phyloP scores from a whole-genome alignment of 2,113 vertebrate species.

The Hiodon tergisus region DNA sequence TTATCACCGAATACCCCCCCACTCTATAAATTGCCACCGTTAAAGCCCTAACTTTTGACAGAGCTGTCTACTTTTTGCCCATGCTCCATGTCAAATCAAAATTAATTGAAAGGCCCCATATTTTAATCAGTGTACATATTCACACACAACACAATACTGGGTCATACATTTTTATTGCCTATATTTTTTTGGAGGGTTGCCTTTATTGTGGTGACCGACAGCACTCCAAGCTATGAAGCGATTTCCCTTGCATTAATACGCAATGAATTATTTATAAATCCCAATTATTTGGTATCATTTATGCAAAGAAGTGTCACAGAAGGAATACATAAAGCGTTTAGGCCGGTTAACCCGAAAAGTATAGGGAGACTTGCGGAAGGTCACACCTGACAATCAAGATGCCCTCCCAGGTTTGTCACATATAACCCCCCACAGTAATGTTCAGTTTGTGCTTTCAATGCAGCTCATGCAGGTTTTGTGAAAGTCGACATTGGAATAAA shows the following conservation, averaged over 20 bases:
- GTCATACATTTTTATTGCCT: constrained; percentile 63
- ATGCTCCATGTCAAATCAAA: background rate
- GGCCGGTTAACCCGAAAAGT: constrained; percentile 81
- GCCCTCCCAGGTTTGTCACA: constrained; percentile 15
- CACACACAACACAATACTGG: constrained; percentile 28
- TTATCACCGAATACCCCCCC: no score
- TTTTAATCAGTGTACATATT: constrained; percentile 20
- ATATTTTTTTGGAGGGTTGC: constrained; percentile 49
- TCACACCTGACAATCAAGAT: constrained; percentile 61
- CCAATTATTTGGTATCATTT: constrained; percentile 99
- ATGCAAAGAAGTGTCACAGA: constrained; percentile 95
- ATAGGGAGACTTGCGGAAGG: constrained; percentile 69
- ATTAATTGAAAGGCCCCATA: constrained; percentile 4
- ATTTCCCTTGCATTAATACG: constrained; percentile 94
- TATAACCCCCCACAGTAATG: background rate
- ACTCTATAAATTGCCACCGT: background rate
- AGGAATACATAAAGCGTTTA: constrained; percentile 96
- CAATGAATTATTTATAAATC: constrained; percentile 96
- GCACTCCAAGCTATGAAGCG: constrained; percentile 75
- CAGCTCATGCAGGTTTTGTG: background rate
- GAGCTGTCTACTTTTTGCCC: background rate
- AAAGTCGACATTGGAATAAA: background rate
- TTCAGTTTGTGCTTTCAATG: background rate
- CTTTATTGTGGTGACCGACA: constrained; percentile 69
- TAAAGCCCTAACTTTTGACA: background rate